A percentile compares a stretch with the other conserved stretches of the same genome.
phyloP scores from a whole-genome alignment of 2,888 invertebrate species.

The Sesamia inferens region DNA sequence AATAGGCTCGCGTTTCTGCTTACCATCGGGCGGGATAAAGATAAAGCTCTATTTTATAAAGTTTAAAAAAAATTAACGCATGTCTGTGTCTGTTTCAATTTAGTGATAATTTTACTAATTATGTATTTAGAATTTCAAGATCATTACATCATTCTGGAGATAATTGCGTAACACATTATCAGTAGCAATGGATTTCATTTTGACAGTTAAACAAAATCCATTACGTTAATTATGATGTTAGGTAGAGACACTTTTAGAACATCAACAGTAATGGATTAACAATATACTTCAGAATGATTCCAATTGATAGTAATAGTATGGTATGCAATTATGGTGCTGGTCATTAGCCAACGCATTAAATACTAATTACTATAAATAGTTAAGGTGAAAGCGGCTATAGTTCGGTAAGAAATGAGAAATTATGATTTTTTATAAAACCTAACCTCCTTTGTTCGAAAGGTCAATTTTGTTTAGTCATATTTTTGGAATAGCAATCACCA shows the following conservation, averaged over 20 bases:
- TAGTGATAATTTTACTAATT: constrained; percentile 12
- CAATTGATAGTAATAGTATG: too few relatives aligned
- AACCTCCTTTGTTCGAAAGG: not conserved
- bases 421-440: constrained; percentile 8
- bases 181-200: too few relatives aligned
- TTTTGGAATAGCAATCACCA: not conserved
- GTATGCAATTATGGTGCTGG: not conserved
- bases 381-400: constrained; percentile 37
- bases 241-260: too few relatives aligned
- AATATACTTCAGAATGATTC: too few relatives aligned
- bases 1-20: too few relatives aligned
- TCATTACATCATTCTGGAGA: constrained; percentile 18
- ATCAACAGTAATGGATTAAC: too few relatives aligned
- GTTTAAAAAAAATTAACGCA: too few relatives aligned
- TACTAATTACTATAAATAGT: constrained; percentile 35
- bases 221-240: too few relatives aligned
- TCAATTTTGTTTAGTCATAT: not conserved
- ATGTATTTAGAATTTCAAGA: constrained; percentile 31
- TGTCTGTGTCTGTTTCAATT: constrained; percentile 7
- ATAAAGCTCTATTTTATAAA: too few relatives aligned
- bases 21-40: too few relatives aligned
- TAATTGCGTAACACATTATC: too few relatives aligned
- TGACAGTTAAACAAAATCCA: too few relatives aligned
- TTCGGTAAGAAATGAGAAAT: constrained; percentile 21
- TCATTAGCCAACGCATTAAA: constrained; percentile 31